A percentile compares a stretch with the other conserved stretches of the same genome.
These are phyloP conservation scores for Peromyscus leucopus DNA, from an alignment of 2,113 vertebrate genomes.

Conservation along the genomic window DNA sequence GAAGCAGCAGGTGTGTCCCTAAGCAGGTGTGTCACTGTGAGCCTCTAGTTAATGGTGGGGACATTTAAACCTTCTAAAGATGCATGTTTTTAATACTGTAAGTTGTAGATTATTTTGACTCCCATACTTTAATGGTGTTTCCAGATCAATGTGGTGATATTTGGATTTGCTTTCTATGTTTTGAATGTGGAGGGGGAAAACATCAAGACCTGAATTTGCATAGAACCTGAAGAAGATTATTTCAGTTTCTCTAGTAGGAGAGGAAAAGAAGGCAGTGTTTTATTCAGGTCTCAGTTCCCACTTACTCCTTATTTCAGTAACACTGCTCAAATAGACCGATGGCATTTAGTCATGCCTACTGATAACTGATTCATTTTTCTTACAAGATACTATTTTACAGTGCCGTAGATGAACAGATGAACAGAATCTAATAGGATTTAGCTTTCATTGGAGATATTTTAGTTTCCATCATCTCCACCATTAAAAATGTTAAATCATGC, in stretches of 20 bases:
- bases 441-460: constrained; percentile 44
- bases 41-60: neutral
- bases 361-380: constrained; percentile 23
- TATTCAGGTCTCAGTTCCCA: neutral
- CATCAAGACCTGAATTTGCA: neutral
- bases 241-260: neutral
- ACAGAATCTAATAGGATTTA: constrained; percentile 11
- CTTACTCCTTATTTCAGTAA: neutral
- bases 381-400: neutral
- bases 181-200: neutral
- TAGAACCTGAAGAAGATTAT: neutral
- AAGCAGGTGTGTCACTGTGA: neutral
- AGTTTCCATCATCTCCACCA: constrained; percentile 37
- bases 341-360: neutral
- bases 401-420: neutral
- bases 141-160: neutral
- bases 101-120: neutral
- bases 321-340: neutral
- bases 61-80: neutral
- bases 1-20: accelerated
- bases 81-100: neutral
- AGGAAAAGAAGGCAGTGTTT: neutral
- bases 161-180: neutral
- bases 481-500: neutral
- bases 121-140: neutral